Percentiles rank a stretch among this genome's conserved stretches.
Evolutionary conservation across 2,797 vertebrate genomes (phyloP).

Genomic region (Gallirallus australis): DNA sequence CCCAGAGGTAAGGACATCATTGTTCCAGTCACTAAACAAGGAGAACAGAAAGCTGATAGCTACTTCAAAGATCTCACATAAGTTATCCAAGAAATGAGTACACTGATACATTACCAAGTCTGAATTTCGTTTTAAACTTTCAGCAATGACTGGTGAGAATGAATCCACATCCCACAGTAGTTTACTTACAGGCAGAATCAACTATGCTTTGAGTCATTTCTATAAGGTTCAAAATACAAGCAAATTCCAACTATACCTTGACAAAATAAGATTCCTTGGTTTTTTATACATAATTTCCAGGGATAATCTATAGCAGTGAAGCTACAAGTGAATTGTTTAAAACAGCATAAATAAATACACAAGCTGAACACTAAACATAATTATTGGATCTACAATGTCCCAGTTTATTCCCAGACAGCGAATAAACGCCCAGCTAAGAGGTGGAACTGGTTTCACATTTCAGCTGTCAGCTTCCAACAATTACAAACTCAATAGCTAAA

Average conservation of each 20-base stretch:
- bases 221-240: background rate
- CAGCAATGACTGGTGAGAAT: background rate
- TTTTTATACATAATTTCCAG: background rate
- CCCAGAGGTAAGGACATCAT: background rate
- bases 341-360: background rate
- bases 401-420: background rate
- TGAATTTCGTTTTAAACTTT: background rate
- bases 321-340: background rate
- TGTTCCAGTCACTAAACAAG: background rate
- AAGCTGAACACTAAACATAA: background rate
- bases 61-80: background rate
- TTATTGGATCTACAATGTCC: background rate
- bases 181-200: constrained; percentile 23
- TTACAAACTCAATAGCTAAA: background rate
- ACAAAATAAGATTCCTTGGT: background rate
- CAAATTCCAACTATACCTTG: background rate
- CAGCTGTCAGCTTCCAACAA: background rate
- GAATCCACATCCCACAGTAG: background rate
- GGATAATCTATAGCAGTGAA: background rate
- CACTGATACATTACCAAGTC: background rate
- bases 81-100: background rate
- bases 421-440: background rate
- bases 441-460: background rate
- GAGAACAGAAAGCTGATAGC: background rate
- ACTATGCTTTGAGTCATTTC: background rate